Conservation (phyloP, 2,113 vertebrate species). For the Mastomys natalensis region DNA sequence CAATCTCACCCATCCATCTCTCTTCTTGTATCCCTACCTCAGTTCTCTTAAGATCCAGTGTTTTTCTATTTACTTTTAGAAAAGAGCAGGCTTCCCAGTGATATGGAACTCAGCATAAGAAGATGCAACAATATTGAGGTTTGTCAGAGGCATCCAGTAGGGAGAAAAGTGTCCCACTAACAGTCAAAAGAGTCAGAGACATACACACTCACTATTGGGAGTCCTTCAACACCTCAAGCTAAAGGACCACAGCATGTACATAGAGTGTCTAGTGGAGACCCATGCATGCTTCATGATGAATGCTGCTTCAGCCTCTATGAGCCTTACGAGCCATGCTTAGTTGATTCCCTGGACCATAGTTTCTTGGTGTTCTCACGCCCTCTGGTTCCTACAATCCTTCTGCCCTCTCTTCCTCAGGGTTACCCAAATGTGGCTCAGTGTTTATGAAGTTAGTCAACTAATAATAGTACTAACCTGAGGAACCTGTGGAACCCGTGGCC, state of each 20-base stretch:
- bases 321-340: accelerated
- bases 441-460: not conserved
- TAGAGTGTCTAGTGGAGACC: not conserved
- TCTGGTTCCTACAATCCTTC: not conserved
- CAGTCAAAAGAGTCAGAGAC: not conserved
- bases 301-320: not conserved
- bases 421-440: not conserved
- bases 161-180: not conserved
- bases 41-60: too few species aligned
- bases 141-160: not conserved
- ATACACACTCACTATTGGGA: not conserved
- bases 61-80: not conserved
- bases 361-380: not conserved
- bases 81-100: not conserved
- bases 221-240: not conserved
- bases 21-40: too few species aligned
- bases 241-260: not conserved
- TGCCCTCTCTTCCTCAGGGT: not conserved
- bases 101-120: not conserved
- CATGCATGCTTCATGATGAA: too few species aligned
- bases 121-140: not conserved
- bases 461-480: too few species aligned
- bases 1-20: too few species aligned
- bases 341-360: not conserved
- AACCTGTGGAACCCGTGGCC: not conserved